A percentile compares a stretch with the other conserved stretches of the same genome.
Conservation (phyloP, 1,140 invertebrate species). For the Dolichoris vasculosae region DNA sequence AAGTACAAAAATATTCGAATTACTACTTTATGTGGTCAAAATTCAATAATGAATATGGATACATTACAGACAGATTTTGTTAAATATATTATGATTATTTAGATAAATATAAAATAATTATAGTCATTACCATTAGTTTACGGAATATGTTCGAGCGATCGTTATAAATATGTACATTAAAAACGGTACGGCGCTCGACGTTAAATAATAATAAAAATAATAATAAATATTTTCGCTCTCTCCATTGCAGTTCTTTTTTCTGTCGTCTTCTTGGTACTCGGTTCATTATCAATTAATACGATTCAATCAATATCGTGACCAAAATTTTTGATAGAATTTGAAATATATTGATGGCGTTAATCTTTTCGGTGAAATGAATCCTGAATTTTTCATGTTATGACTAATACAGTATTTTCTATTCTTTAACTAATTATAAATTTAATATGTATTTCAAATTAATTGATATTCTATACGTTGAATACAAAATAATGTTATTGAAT, state of each 20-base stretch:
- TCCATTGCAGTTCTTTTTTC: slow-evolving; percentile 42
- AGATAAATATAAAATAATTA: slow-evolving; percentile 41
- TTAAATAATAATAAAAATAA: slow-evolving; percentile 56
- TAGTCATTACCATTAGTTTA: slow-evolving; percentile 34
- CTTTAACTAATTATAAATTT: not conserved
- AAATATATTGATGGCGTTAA: not conserved
- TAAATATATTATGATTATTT: not conserved
- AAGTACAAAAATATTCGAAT: slow-evolving; percentile 2
- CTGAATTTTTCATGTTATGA: not conserved
- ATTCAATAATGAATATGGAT: slow-evolving; percentile 22
- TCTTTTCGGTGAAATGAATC: not conserved
- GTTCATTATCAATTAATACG: not conserved
- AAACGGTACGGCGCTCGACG: slow-evolving; percentile 5
- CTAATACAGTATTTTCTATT: not conserved
- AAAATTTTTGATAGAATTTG: too few species aligned
- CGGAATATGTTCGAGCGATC: slow-evolving; percentile 17
- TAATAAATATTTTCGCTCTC: slow-evolving; percentile 64
- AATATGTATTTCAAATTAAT: not conserved
- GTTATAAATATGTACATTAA: slow-evolving; percentile 58
- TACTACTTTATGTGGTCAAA: not conserved
- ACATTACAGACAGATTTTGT: not conserved
- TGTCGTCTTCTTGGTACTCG: not conserved
- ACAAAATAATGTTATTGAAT: not conserved
- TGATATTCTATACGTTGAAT: not conserved
- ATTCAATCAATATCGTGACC: too few species aligned